These are phyloP conservation scores for Leucophenga maculata DNA, from an alignment of 2,888 invertebrate species.

Conservation along the genomic window DNA sequence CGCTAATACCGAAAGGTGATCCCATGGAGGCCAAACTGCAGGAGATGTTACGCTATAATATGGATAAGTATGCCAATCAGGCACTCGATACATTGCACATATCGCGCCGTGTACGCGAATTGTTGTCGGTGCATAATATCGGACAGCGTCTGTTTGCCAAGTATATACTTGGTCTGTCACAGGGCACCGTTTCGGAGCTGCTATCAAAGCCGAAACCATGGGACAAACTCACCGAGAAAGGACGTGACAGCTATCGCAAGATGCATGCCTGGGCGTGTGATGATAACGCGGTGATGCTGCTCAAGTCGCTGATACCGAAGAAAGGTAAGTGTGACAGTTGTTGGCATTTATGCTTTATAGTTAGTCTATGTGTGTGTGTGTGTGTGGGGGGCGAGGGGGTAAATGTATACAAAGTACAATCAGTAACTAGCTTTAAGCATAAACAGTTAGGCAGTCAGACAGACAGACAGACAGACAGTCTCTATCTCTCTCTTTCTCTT, in stretches of 20 bases:
- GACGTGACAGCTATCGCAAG: conserved; percentile 98
- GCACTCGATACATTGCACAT: conserved; percentile 96
- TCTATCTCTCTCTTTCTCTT: neutral
- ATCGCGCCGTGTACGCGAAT: conserved; percentile 91
- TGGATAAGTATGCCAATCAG: conserved; percentile 95
- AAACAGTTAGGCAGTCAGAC: too few species aligned
- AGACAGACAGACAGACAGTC: too few species aligned
- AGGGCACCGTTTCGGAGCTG: conserved; percentile 98
- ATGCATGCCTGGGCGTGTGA: conserved; percentile 99
- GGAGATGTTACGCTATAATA: conserved; percentile 94
- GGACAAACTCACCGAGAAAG: conserved; percentile 99
- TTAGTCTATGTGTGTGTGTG: too few species aligned
- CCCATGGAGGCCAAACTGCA: conserved; percentile 94
- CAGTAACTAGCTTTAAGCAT: neutral
- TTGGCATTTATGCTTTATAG: conserved; percentile 24
- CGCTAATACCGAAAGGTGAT: conserved; percentile 92
- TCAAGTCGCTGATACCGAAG: conserved; percentile 98
- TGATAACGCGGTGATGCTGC: conserved; percentile 95
- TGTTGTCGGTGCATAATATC: conserved; percentile 97
- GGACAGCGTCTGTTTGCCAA: conserved; percentile 99
- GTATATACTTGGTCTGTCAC: conserved; percentile 95
- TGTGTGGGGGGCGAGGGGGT: conserved; percentile 5
- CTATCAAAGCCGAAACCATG: conserved; percentile 99
- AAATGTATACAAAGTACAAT: neutral
- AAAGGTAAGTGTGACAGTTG: conserved; percentile 83